These are phyloP conservation scores for Sisyra nigra DNA, from an alignment of 2,888 invertebrate species.

Conservation along the genomic window DNA sequence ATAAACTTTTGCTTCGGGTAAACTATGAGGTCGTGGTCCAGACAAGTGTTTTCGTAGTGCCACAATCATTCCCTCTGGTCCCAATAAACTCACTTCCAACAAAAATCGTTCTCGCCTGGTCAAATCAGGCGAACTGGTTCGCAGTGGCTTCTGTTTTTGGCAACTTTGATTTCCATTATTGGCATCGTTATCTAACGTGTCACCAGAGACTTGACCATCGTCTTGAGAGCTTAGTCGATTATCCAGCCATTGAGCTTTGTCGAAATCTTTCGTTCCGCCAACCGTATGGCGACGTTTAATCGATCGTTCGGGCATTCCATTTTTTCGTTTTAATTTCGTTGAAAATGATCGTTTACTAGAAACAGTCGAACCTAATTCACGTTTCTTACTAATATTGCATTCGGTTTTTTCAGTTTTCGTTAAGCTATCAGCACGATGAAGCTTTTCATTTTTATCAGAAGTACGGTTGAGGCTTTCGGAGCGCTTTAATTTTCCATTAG, in stretches of 20 bases:
- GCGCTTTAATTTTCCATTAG: slow-evolving; percentile 34
- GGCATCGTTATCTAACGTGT: slow-evolving; percentile 18
- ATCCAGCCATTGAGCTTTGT: slow-evolving; percentile 41
- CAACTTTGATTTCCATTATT: slow-evolving; percentile 22
- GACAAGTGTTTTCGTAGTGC: slow-evolving; percentile 29
- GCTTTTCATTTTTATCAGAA: slow-evolving; percentile 23
- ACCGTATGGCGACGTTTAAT: slow-evolving; percentile 85
- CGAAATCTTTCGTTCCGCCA: slow-evolving; percentile 81
- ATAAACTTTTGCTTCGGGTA: slow-evolving; percentile 33
- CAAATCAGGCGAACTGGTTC: slow-evolving; percentile 44
- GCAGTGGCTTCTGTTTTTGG: slow-evolving; percentile 28
- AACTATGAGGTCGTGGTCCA: slow-evolving; percentile 32
- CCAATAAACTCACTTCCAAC: slow-evolving; percentile 33
- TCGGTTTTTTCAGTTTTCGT: slow-evolving; percentile 63
- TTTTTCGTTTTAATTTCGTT: slow-evolving; percentile 55
- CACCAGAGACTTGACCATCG: slow-evolving; percentile 16
- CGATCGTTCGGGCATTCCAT: slow-evolving; percentile 63
- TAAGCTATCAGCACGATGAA: slow-evolving; percentile 44
- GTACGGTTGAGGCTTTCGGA: slow-evolving; percentile 43
- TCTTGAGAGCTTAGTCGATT: slow-evolving; percentile 33
- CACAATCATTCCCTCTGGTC: slow-evolving; percentile 33
- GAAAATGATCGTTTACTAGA: slow-evolving; percentile 23
- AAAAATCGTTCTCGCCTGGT: slow-evolving; percentile 27
- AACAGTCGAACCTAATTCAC: slow-evolving; percentile 30
- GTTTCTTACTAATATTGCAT: slow-evolving; percentile 58